Evolutionary conservation across 2,797 vertebrate genomes (phyloP).

Genomic region (Nyctibius grandis): DNA sequence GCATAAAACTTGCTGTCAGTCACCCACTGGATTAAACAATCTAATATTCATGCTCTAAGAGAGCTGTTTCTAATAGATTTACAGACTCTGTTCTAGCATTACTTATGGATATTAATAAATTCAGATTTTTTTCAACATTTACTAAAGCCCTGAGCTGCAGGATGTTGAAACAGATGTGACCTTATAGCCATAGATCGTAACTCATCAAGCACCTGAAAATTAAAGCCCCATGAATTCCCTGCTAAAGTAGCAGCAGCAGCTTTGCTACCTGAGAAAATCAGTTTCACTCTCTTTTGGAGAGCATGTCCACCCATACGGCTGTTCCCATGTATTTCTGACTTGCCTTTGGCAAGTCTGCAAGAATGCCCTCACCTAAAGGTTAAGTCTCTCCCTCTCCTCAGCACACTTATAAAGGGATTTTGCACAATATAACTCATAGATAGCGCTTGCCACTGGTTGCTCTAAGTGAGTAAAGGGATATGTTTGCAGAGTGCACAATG

Average conservation of each 20-base stretch:
- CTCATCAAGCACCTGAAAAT: background rate
- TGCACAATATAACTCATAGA: background rate
- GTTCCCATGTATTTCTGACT: background rate
- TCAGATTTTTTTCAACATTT: background rate
- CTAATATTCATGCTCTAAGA: background rate
- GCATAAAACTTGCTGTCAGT: background rate
- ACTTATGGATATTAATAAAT: background rate
- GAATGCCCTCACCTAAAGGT: background rate
- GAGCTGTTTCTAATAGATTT: background rate
- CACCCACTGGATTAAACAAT: background rate
- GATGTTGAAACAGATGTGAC: background rate
- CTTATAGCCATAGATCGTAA: background rate
- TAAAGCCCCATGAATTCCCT: background rate
- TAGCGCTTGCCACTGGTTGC: background rate
- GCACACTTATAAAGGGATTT: background rate
- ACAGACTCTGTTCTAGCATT: background rate
- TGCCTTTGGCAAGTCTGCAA: background rate
- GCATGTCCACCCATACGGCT: background rate
- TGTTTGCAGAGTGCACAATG: conserved; percentile 1
- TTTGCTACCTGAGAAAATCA: background rate
- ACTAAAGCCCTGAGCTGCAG: background rate
- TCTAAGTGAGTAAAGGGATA: background rate
- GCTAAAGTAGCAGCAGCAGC: background rate
- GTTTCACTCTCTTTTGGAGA: background rate
- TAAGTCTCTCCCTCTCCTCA: background rate